phyloP scores from a whole-genome alignment of 2,888 invertebrate species.

The Alloplasta piceator region DNA sequence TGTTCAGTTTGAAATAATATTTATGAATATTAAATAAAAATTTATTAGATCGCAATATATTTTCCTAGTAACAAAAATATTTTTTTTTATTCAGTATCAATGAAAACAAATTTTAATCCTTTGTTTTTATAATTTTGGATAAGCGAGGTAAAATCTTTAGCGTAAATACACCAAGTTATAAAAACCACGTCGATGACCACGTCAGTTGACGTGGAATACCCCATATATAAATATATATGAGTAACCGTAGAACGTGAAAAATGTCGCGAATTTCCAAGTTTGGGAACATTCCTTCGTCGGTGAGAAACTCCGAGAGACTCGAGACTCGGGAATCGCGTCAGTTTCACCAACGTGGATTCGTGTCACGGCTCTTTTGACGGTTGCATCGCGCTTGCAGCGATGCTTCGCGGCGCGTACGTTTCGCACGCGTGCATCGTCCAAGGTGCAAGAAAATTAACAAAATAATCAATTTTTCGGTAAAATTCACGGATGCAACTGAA shows the following conservation, averaged over 20 bases:
- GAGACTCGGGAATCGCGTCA: neutral
- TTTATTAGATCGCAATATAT: too few relatives aligned
- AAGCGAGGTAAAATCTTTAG: neutral
- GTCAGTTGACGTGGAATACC: too few relatives aligned
- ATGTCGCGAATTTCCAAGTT: constrained; percentile 81
- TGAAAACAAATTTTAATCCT: neutral
- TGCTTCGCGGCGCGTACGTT: constrained; percentile 7
- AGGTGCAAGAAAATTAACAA: constrained; percentile 28
- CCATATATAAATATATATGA: too few relatives aligned
- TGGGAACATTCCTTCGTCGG: constrained; percentile 77
- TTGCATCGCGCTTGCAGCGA: constrained; percentile 52
- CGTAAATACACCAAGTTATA: neutral
- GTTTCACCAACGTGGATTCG: constrained; percentile 69
- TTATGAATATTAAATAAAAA: too few relatives aligned
- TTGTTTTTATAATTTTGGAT: neutral
- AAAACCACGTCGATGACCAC: too few relatives aligned
- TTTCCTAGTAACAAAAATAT: too few relatives aligned
- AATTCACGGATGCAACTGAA: too few relatives aligned
- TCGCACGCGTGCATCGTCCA: constrained; percentile 32
- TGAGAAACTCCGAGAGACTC: too few relatives aligned
- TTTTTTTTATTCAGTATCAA: neutral
- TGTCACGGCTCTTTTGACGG: constrained; percentile 74
- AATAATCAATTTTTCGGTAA: too few relatives aligned
- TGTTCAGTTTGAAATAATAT: too few relatives aligned
- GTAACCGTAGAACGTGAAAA: constrained; percentile 73